Evolutionary conservation across 2,797 vertebrate species (phyloP).

Genomic region (Tenualosa thibaudeaui): DNA sequence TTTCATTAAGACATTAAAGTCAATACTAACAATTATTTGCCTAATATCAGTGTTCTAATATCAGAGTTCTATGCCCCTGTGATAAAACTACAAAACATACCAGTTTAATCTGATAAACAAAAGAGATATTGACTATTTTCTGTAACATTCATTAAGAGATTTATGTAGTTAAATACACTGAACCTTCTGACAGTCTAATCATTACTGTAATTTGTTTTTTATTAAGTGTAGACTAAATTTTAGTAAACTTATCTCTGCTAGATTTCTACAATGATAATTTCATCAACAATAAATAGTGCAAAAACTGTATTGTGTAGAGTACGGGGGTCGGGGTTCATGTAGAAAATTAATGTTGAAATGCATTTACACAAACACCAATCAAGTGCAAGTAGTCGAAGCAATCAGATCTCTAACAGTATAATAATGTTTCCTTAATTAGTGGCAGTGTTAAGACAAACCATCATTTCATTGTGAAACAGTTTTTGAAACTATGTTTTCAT

Average conservation of each 20-base stretch:
- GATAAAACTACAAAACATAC: neutral
- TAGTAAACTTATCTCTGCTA: neutral
- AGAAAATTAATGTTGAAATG: neutral
- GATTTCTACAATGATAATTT: neutral
- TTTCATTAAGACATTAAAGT: neutral
- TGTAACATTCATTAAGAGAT: neutral
- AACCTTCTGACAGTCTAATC: neutral
- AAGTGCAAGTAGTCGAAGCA: neutral
- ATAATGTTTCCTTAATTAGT: neutral
- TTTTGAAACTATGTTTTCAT: too few species aligned
- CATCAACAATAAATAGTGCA: neutral
- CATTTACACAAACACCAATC: neutral
- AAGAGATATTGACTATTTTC: neutral
- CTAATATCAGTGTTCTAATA: neutral
- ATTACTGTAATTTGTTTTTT: neutral
- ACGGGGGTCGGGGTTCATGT: neutral
- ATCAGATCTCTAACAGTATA: neutral
- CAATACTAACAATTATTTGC: neutral
- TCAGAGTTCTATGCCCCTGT: neutral
- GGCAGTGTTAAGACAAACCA: neutral
- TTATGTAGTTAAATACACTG: neutral
- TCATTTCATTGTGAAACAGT: neutral
- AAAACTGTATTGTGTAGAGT: neutral
- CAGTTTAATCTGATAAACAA: neutral
- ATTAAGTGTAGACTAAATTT: neutral